Evolutionary conservation across 2,113 vertebrate genomes (phyloP).

Genomic region (Mobula hypostoma): DNA sequence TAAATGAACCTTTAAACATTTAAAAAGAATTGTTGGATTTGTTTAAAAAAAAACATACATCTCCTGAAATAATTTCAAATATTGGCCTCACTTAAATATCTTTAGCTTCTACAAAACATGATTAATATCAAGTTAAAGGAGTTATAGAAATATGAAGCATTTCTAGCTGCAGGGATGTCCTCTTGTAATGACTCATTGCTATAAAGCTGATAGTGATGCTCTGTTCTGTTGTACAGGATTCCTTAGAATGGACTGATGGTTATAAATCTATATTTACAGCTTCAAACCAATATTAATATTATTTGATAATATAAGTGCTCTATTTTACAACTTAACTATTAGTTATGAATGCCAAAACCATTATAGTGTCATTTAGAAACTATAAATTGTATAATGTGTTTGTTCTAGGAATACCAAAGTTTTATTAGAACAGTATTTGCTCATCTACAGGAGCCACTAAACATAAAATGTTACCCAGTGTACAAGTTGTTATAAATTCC

Average conservation of each 20-base stretch:
- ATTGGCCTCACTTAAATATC: not conserved
- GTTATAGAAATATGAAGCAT: not conserved
- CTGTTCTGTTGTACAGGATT: not conserved
- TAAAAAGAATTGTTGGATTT: not conserved
- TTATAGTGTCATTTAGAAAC: not conserved
- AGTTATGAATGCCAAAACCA: not conserved
- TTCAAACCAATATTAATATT: not conserved
- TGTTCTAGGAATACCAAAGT: not conserved
- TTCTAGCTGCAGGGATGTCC: not conserved
- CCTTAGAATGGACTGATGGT: not conserved
- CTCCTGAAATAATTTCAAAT: not conserved
- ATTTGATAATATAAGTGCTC: not conserved
- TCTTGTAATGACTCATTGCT: conserved; percentile 8
- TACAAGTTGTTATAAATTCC: not conserved
- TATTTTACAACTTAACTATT: conserved; percentile 11
- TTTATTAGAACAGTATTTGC: conserved; percentile 1
- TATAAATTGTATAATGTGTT: not conserved
- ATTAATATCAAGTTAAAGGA: not conserved
- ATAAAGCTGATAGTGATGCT: not conserved
- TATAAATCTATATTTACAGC: not conserved
- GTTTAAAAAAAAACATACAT: not conserved
- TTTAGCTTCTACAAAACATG: not conserved
- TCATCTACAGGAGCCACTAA: not conserved
- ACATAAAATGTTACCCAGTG: not conserved
- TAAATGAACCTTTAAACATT: too few species aligned